These are phyloP conservation scores for Ascaphus truei DNA, from an alignment of 2,113 vertebrate genomes.

Conservation along the genomic window DNA sequence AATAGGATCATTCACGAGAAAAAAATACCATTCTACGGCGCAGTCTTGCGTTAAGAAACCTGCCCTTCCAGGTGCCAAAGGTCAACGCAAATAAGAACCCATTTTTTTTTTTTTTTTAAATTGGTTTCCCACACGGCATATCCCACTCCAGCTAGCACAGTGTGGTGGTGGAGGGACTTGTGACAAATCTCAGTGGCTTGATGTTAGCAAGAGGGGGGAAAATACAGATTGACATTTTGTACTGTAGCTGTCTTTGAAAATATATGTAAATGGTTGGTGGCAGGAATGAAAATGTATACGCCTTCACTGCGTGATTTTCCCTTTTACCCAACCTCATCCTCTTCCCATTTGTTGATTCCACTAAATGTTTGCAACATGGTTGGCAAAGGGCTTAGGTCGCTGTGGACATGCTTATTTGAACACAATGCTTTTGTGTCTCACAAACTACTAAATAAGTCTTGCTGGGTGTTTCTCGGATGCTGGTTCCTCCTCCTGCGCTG, in stretches of 20 bases:
- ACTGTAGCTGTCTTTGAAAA: conserved; percentile 21
- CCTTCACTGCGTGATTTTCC: background rate
- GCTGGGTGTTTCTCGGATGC: background rate
- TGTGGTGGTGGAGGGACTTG: conserved; percentile 24
- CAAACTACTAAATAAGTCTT: too few species aligned
- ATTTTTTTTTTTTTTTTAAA: too few species aligned
- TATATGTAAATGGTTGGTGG: conserved; percentile 13
- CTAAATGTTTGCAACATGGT: background rate
- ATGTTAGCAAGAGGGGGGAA: conserved; percentile 12
- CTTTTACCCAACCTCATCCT: background rate
- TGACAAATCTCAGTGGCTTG: conserved; percentile 16
- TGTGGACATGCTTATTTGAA: background rate
- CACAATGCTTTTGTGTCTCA: too few species aligned
- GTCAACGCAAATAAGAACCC: conserved; percentile 41
- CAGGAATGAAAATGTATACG: background rate
- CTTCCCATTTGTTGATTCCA: background rate
- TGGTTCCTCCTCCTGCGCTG: background rate
- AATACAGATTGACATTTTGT: conserved; percentile 18
- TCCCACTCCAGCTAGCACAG: conserved; percentile 4
- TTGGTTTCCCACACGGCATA: background rate
- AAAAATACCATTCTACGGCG: background rate
- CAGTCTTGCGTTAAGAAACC: background rate
- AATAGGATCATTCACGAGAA: conserved; percentile 47
- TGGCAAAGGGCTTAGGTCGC: background rate
- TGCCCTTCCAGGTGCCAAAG: conserved; percentile 49